Evolutionary conservation across 2,113 vertebrate genomes (phyloP), one percentile per base, ranked within the genome.

Genomic region (Murina feae): DNA sequence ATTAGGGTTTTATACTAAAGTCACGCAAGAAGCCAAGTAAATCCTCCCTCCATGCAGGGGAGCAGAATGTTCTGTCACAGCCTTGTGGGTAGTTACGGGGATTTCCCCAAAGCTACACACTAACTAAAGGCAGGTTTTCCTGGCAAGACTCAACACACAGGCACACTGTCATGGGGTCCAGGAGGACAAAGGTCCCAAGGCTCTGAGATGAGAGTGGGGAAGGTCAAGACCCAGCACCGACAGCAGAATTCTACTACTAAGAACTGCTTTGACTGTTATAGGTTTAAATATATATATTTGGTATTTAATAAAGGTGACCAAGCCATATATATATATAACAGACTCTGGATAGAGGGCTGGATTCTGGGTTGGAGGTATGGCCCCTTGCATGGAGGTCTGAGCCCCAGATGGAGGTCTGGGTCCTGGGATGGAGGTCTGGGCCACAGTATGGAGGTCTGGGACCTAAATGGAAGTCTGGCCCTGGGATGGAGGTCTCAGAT

Each of bases 141-240:
- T 13, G 5, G 49, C 44, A 69, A n/a, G 3, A 68, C 8, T 72
- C 23, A 76, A 49, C 1, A 8, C 18, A 7, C 79, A 28, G 1
- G 0, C 51, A 18, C 49, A 14, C 1, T 49, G 13, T 60, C 44
- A 5, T 3, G 47, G 25, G 3, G 3, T 9, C 2, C 74, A 25
- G 16, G 51, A 32, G 30, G 30, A 65, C 7, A 6, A 49, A 32
- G 20, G 5, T 80, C 66, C 0, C 1, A 8, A 25, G 18, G 20
- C 10, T 51, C 75, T 25, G 25, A 63, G 10, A 3, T 2, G 37
- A 71, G n/a, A 3, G 0, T 39, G 13, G 30, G 14, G 1, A 6
- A 58, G 66, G 13, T 32, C n/a, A 60, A 6, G 42, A 74, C 10
- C 11, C 9, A 74, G 63, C 32, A 51, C 2, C 35, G 8, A 49